Base-by-base conservation (phyloP, 2,797 vertebrate species). In the Bufotes viridis region DNA sequence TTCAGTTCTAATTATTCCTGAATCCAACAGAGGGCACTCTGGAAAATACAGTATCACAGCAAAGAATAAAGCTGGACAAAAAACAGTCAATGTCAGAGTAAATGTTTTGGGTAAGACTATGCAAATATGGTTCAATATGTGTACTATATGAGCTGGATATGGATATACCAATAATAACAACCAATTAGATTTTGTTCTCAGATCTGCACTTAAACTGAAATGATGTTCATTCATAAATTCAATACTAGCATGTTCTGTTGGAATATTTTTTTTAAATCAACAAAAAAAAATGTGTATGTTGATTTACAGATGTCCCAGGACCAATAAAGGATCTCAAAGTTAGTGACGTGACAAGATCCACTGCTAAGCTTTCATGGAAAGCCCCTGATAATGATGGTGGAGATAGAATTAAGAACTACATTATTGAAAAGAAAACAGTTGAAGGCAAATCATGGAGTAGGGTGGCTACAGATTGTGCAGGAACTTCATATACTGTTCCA, bases 11-110 rank as follows among this genome's bases (percentile, higher is more conserved):
- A 93, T 90, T 81, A 93, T 99, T 91, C 97, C 97, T 0, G 94
- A 95, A 9, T 97, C 97, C 90, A 95, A 96, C 89, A 96, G 98
- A 94, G 94, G 90, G 85, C 98, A 99, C 92, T 96, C 97, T 81
- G 98, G 98, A 91, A 97, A 97, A 93, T 99, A 98, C 89, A 98
- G 95, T 88, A 97, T 99, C 94, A 98, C 97, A 42, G 98, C 98
- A 87, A 99, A 99, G 93, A 99, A 99, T 92, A 99, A 99, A 95
- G 96, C 97, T 26, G 98, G 98, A 93, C 97, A 98, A 93, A 99
- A 99, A 93, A 97, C 98, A 49, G 92, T 96, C 60, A 97, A 97
- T 58, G 90, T 98, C 91, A 95, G 97, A 94, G 97, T 99, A 90
- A 97, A 97, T 90, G 98, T 99, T 65, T 96, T 99, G 63, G 98